Conservation (phyloP, 2,797 vertebrate species). For the Microctenopoma steveboyesi region DNA sequence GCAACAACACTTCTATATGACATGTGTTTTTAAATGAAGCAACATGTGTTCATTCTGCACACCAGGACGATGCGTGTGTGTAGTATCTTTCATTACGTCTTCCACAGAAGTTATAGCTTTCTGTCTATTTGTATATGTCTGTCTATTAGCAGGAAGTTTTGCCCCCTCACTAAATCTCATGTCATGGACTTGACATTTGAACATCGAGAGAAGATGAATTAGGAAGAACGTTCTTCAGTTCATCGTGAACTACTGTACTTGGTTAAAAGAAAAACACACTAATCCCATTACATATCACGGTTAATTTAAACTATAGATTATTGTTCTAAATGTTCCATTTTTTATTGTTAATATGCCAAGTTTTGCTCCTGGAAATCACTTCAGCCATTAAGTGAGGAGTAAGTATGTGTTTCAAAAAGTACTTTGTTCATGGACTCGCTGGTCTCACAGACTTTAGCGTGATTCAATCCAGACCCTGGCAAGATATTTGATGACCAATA, state of each 20-base stretch:
- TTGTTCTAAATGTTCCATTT: slow-evolving; percentile 30
- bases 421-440: slow-evolving; percentile 29
- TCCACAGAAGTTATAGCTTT: neutral
- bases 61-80: neutral
- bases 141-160: neutral
- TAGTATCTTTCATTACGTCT: neutral
- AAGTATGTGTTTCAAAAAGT: slow-evolving; percentile 40
- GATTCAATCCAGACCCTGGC: slow-evolving; percentile 36
- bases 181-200: too few species aligned
- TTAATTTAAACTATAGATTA: slow-evolving; percentile 28
- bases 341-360: slow-evolving; percentile 45
- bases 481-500: slow-evolving; percentile 15
- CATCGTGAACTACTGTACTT: too few species aligned
- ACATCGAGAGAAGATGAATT: too few species aligned
- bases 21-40: neutral
- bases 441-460: slow-evolving; percentile 17
- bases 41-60: neutral
- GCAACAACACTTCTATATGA: neutral
- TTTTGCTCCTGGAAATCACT: slow-evolving; percentile 52
- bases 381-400: slow-evolving; percentile 31
- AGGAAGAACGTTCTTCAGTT: too few species aligned
- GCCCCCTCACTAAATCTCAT: neutral
- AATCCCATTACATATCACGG: slow-evolving; percentile 7
- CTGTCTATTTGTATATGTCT: neutral
- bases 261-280: neutral